A percentile compares a stretch with the other conserved stretches of the same genome.
These are phyloP conservation scores for Gastracanthus pulcherrimus DNA, from an alignment of 2,888 invertebrate genomes.

Conservation along the genomic window DNA sequence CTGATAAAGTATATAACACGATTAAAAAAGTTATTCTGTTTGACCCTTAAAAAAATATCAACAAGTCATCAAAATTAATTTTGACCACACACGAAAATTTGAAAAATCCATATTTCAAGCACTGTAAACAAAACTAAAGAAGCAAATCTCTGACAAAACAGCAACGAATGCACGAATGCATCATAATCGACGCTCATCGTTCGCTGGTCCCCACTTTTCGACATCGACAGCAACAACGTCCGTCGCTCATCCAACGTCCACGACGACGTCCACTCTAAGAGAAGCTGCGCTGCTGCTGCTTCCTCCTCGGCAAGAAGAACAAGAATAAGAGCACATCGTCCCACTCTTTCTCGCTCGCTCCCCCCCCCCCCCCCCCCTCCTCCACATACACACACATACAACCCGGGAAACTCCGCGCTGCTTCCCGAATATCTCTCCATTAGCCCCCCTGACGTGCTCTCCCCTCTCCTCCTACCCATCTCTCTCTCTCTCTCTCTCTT, in stretches of 20 bases:
- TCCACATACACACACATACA: too few relatives aligned
- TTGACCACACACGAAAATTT: too few relatives aligned
- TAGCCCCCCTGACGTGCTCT: slow-evolving; percentile 72
- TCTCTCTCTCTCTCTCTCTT: slow-evolving; percentile 14
- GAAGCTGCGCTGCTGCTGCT: background rate
- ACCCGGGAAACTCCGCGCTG: slow-evolving; percentile 62
- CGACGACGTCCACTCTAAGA: background rate
- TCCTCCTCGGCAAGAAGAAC: slow-evolving; percentile 28
- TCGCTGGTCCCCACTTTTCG: background rate
- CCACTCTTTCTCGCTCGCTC: slow-evolving; percentile 57
- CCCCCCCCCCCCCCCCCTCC: slow-evolving; percentile 67
- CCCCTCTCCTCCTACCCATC: slow-evolving; percentile 37
- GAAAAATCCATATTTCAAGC: too few relatives aligned
- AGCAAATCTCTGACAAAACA: too few relatives aligned
- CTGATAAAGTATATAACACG: too few relatives aligned
- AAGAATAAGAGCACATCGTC: slow-evolving; percentile 53
- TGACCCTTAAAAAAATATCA: too few relatives aligned
- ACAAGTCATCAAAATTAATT: too few relatives aligned
- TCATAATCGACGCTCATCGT: background rate
- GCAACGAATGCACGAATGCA: too few relatives aligned
- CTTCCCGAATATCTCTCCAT: slow-evolving; percentile 77
- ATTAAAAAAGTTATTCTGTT: too few relatives aligned
- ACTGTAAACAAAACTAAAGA: too few relatives aligned
- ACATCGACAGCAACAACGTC: too few relatives aligned
- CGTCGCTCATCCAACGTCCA: background rate